Conservation (phyloP, 2,113 vertebrate genomes). For the Platichthys stellatus region DNA sequence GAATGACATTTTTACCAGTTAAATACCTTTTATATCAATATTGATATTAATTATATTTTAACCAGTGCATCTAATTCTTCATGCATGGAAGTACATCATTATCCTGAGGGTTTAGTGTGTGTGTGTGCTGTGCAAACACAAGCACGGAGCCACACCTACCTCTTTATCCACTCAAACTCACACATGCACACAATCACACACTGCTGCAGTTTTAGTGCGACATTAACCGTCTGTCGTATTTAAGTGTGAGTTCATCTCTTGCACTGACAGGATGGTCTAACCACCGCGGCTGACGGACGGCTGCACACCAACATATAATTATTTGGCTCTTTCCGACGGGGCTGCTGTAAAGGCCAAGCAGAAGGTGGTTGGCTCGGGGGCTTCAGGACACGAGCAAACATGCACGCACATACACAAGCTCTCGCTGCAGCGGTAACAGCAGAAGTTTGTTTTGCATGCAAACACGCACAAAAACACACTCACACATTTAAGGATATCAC, state of each 20-base stretch:
- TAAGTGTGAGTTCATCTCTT: slow-evolving; percentile 7
- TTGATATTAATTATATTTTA: neutral
- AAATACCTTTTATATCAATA: neutral
- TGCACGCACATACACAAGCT: neutral
- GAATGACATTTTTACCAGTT: neutral
- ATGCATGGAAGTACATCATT: neutral
- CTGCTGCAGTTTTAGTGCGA: neutral
- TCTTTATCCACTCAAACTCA: neutral
- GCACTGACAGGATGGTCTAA: slow-evolving; percentile 12
- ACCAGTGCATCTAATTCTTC: neutral
- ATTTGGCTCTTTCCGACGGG: slow-evolving; percentile 22
- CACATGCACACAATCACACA: neutral
- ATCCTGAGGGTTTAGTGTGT: neutral
- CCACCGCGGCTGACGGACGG: neutral
- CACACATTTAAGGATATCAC: slow-evolving; percentile 14
- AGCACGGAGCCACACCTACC: neutral
- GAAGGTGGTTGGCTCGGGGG: slow-evolving; percentile 27
- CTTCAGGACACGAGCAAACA: slow-evolving; percentile 8
- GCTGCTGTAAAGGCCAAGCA: slow-evolving; percentile 40
- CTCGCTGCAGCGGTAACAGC: neutral
- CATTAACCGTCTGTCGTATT: slow-evolving; percentile 19
- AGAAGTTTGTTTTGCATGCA: neutral
- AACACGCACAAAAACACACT: slow-evolving; percentile 10
- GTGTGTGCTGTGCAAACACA: neutral
- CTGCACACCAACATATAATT: slow-evolving; percentile 22